Percentiles rank a stretch among this genome's conserved stretches.
These are phyloP conservation scores for Germaria angustata DNA, from an alignment of 2,888 invertebrate species.

Conservation along the genomic window DNA sequence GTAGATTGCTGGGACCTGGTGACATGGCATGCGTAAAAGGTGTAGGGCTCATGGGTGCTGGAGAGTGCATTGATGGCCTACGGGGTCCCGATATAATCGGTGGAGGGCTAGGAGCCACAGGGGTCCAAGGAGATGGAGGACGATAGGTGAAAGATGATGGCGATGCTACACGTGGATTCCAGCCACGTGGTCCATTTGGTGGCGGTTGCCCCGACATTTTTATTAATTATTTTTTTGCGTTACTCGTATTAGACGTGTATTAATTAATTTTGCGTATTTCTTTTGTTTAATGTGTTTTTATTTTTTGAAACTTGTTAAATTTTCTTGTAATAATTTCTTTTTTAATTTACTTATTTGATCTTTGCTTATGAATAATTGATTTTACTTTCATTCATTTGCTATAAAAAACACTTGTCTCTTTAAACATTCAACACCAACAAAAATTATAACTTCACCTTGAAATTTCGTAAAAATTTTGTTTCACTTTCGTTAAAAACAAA, in stretches of 20 bases:
- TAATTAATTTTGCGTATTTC: not conserved
- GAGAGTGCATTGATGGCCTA: constrained; percentile 80
- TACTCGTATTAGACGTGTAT: not conserved
- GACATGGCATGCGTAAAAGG: constrained; percentile 79
- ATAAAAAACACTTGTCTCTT: constrained; percentile 45
- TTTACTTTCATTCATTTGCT: constrained; percentile 40
- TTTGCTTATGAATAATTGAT: constrained; percentile 43
- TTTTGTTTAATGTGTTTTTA: not conserved
- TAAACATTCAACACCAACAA: constrained; percentile 40
- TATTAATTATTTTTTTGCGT: not conserved
- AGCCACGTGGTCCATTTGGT: constrained; percentile 78
- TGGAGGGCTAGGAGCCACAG: constrained; percentile 84
- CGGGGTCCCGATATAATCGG: constrained; percentile 85
- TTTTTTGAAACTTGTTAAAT: not conserved
- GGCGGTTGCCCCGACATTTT: constrained; percentile 79
- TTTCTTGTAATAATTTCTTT: too few species aligned
- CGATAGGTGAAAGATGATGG: constrained; percentile 85
- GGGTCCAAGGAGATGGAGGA: constrained; percentile 86
- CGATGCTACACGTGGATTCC: constrained; percentile 78
- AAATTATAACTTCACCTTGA: constrained; percentile 34
- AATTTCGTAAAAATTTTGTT: constrained; percentile 31
- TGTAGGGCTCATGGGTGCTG: constrained; percentile 71
- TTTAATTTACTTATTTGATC: constrained; percentile 37
- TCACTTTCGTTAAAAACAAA: constrained; percentile 39
- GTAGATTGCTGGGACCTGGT: constrained; percentile 81